Evolutionary conservation across 2,888 invertebrate genomes (phyloP), one percentile per base, ranked within the genome.

Genomic region (Drosophila incognita): DNA sequence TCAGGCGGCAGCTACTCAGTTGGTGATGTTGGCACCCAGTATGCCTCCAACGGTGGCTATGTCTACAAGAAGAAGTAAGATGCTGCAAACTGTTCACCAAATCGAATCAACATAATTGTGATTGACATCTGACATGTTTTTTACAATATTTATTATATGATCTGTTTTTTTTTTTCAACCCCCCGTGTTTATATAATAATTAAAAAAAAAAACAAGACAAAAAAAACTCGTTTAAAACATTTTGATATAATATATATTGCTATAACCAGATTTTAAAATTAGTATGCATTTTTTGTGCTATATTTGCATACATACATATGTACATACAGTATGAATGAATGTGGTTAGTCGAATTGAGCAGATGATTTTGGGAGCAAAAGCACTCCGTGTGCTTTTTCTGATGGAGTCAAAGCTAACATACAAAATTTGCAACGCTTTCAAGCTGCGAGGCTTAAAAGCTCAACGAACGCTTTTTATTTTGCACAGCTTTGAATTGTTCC

Each of bases 1-100:
- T 79, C 83, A 4, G 53, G 74, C 6, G 74, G 76, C 31, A 78
- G 79, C 75, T 87, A 87, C 69, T 76, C 87, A 5, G 59, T 57
- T 21, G 74, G 48, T 38, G 89, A 89, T 83, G 79, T 73, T 31
- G 92, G 88, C 46, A 92, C 92, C 69, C 91, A 92, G 79, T 92
- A 92, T 60, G 92, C 90, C 58, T 81, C 92, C 83, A 92, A 92
- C 61, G 92, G 93, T 40, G 92, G 92, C 72, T 92, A 92, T 60
- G 87, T 92, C 79, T 92, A 92, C 91, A 90, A 81, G 77, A 92
- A 91, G 79, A 92, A 91, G 79, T 90, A 89, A 88, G 85, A 49
- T 56, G 72, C 73, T 77, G 56, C 29, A 63, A 78, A 79, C 79
- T 78, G 77, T 67, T 85, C 80, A 78, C 61, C 63, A 62, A 66